These are phyloP conservation scores for Clarias laeviceps DNA, from an alignment of 2,797 vertebrate species.

Conservation along the genomic window DNA sequence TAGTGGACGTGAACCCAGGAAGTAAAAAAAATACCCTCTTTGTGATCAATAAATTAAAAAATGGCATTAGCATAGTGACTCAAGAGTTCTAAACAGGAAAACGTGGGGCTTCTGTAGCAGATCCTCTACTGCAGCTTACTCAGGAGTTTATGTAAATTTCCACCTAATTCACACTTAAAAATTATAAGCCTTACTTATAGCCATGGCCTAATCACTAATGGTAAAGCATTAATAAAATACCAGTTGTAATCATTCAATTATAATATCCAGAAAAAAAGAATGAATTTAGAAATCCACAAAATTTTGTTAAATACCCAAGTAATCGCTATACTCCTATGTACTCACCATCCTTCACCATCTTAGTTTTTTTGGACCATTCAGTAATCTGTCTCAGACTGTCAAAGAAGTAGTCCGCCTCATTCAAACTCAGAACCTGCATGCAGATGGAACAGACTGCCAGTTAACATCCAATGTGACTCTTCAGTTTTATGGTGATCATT, in stretches of 20 bases:
- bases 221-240: not conserved
- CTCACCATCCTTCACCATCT: conserved; percentile 85
- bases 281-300: not conserved
- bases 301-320: not conserved
- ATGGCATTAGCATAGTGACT: not conserved
- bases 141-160: not conserved
- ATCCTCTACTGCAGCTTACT: not conserved
- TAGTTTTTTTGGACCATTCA: conserved; percentile 85
- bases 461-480: not conserved
- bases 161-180: not conserved
- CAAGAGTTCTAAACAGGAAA: not conserved
- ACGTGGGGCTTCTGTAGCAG: not conserved
- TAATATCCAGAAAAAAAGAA: not conserved
- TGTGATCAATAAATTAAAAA: not conserved
- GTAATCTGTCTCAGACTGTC: conserved; percentile 90
- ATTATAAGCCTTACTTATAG: not conserved
- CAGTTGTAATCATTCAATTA: not conserved
- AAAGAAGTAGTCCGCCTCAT: conserved; percentile 92
- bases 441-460: not conserved
- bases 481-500: not conserved
- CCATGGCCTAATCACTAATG: not conserved
- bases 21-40: not conserved
- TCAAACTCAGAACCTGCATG: conserved; percentile 88
- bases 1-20: not conserved
- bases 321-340: not conserved